Base-by-base conservation (phyloP, 2,888 invertebrate genomes). In the Heliconius aoede region DNA sequence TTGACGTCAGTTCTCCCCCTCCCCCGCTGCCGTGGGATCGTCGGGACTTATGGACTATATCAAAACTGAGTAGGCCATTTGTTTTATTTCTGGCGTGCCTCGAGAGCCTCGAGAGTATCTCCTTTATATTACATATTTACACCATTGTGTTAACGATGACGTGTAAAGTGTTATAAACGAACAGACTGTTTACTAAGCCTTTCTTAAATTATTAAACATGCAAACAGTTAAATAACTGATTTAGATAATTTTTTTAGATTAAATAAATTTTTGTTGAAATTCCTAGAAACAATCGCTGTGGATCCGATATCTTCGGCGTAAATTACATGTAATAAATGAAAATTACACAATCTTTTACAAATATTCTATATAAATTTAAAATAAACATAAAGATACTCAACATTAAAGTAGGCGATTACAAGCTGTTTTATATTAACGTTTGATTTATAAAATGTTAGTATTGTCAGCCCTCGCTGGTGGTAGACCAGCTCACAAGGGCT, bases 1-100 rank as follows among this genome's bases (percentile, higher is more conserved):
- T 51, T 69, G 69, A 69, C 55, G 69, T 69, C 69, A 69, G n/a
- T 13, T 8, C n/a, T 7, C 24, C 30, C 30, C 30, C 30, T 21
- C 69, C 9, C 24, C 28, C 51, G 4, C 13, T 13, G 9, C 36
- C 36, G 1, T n/a, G 65, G 65, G 73, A 65, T 24, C 58, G 64
- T 73, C 26, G 55, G 46, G 62, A 21, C 13, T 36, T 51, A 69
- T 69, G 28, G 71, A 21, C 46, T 36, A 55, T 46, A 32, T 55
- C 62, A 51, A 62, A 62, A 36, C 32, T 30, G 30, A 24, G 28
- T 61, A 36, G n/a, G 60, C 55, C 26, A 55, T 55, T 69, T 55
- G 60, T 24, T 51, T 62, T 71, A n/a, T n/a, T n/a, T n/a, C n/a
- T n/a, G n/a, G n/a, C n/a, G n/a, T n/a, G n/a, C n/a, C n/a, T n/a